phyloP scores from a whole-genome alignment of 1,140 invertebrate genomes.

The Melitaea cinxia region DNA sequence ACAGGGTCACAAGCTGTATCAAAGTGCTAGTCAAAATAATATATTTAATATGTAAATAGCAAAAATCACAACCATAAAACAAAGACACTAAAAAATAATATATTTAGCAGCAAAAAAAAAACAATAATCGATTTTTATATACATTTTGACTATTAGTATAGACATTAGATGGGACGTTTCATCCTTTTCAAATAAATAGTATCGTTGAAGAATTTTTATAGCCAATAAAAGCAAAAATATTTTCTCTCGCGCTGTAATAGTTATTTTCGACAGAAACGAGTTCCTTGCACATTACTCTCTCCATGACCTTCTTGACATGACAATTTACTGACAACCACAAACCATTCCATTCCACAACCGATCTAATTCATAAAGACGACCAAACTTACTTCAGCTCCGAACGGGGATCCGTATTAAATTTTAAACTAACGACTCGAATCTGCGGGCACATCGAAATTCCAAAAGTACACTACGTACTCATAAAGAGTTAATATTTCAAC shows the following conservation, averaged over 20 bases:
- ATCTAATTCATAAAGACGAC: slow-evolving; percentile 40
- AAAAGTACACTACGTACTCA: slow-evolving; percentile 71
- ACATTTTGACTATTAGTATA: no score
- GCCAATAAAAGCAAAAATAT: no score
- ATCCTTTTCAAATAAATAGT: no score
- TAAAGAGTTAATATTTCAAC: slow-evolving; percentile 80
- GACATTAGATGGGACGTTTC: no score
- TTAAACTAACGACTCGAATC: slow-evolving; percentile 69
- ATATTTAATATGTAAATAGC: no score
- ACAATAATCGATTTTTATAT: no score
- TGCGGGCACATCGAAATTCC: slow-evolving; percentile 61
- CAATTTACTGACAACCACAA: slow-evolving; percentile 28
- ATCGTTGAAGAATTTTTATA: no score
- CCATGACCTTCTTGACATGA: slow-evolving; percentile 23
- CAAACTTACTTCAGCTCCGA: slow-evolving; percentile 45
- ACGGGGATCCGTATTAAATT: slow-evolving; percentile 67
- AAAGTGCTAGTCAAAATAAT: no score
- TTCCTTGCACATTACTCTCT: slow-evolving; percentile 1
- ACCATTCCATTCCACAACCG: slow-evolving; percentile 28
- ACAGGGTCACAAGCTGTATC: no score
- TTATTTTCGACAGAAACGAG: not conserved
- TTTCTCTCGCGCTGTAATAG: not conserved
- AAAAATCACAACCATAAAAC: no score
- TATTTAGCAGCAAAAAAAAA: no score
- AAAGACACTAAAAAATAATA: no score